Evolutionary conservation across 2,888 invertebrate genomes (phyloP).

Genomic region (Quadriops clusia): DNA sequence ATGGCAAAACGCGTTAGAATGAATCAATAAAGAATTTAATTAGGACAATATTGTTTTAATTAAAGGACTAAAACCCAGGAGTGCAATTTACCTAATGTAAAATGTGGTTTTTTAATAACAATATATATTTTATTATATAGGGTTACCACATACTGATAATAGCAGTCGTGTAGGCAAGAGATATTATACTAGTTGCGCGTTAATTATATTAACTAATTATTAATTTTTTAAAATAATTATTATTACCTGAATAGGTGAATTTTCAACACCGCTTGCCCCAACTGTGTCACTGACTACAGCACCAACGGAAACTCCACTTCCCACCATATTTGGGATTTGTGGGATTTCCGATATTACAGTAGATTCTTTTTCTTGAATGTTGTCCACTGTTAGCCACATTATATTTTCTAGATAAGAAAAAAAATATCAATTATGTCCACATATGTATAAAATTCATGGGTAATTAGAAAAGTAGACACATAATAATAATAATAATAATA

Average conservation of each 20-base stretch:
- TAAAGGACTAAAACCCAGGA: too few relatives aligned
- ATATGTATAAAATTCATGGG: conserved; percentile 1
- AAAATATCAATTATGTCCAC: too few relatives aligned
- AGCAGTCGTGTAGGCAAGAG: too few relatives aligned
- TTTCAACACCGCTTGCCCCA: conserved; percentile 56
- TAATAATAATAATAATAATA: conserved; percentile 2
- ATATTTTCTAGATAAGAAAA: conserved; percentile 60
- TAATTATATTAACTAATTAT: neutral
- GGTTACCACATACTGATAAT: too few relatives aligned
- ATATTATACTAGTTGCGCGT: neutral
- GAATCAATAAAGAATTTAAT: too few relatives aligned
- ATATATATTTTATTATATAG: too few relatives aligned
- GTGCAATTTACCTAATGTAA: too few relatives aligned
- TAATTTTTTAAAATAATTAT: neutral
- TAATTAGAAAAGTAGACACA: too few relatives aligned
- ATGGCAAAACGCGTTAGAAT: too few relatives aligned
- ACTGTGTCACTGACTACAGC: conserved; percentile 90
- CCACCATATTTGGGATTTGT: conserved; percentile 79
- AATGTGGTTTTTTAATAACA: too few relatives aligned
- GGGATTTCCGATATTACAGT: conserved; percentile 68
- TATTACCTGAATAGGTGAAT: conserved; percentile 38
- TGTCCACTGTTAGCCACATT: conserved; percentile 91
- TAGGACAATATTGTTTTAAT: too few relatives aligned
- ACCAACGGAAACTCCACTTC: conserved; percentile 93
- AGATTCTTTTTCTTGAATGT: conserved; percentile 77